phyloP scores from a whole-genome alignment of 2,113 vertebrate species.

The Myxocyprinus asiaticus region DNA sequence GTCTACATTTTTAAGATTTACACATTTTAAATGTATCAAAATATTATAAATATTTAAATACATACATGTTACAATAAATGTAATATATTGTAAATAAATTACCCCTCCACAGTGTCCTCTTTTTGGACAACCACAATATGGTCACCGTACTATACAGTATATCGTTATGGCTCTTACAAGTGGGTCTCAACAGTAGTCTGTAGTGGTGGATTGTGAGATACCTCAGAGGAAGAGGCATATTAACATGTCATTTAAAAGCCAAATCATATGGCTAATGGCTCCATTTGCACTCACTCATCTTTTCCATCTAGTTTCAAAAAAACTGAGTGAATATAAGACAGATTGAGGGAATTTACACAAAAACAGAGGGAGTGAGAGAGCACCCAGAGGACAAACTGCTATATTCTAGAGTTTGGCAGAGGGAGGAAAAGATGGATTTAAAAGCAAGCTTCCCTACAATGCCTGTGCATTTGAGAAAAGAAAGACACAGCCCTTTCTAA shows the following conservation, averaged over 20 bases:
- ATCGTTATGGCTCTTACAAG: not conserved
- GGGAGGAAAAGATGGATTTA: slow-evolving; percentile 12
- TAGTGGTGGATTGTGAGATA: slow-evolving; percentile 32
- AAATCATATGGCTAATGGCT: slow-evolving; percentile 11
- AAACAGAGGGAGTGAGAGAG: slow-evolving; percentile 1
- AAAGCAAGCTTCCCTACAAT: slow-evolving; percentile 36
- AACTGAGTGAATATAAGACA: not conserved
- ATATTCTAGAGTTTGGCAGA: slow-evolving; percentile 28
- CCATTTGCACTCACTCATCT: not conserved
- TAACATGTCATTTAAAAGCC: not conserved
- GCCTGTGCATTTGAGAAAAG: slow-evolving; percentile 30
- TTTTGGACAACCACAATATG: no score
- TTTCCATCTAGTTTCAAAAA: not conserved
- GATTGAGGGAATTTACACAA: not conserved
- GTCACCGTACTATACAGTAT: no score
- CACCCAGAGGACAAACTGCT: slow-evolving; percentile 11
- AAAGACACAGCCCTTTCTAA: slow-evolving; percentile 36
- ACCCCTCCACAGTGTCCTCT: no score
- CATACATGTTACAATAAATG: no score
- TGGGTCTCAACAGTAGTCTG: slow-evolving; percentile 12
- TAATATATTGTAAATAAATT: no score
- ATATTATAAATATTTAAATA: no score
- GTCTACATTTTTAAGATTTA: no score
- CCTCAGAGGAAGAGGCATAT: not conserved
- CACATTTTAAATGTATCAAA: no score